Evolutionary conservation across 2,888 invertebrate genomes (phyloP).

Genomic region (Campoplex capitator): DNA sequence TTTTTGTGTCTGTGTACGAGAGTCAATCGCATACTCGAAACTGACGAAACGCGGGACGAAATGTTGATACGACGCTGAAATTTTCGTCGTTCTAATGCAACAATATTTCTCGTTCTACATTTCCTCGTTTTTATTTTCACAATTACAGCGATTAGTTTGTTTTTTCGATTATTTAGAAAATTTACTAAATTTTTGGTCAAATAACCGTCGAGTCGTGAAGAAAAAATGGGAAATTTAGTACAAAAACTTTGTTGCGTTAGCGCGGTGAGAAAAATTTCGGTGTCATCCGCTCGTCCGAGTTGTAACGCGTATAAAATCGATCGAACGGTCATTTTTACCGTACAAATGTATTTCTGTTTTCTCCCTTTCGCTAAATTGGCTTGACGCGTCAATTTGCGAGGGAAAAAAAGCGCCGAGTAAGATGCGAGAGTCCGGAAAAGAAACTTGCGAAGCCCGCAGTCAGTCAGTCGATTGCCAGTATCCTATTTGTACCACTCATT

Average conservation of each 20-base stretch:
- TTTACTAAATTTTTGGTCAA: not conserved
- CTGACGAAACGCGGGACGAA: constrained; percentile 33
- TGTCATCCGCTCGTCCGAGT: constrained; percentile 4
- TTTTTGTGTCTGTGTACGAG: not conserved
- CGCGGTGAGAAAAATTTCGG: not conserved
- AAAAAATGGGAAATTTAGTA: not conserved
- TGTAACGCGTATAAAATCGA: no score
- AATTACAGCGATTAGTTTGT: not conserved
- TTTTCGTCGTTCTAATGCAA: not conserved
- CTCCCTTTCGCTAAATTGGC: not conserved
- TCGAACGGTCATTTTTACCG: not conserved
- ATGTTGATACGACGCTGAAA: constrained; percentile 1
- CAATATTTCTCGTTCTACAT: not conserved
- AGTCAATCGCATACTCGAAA: constrained; percentile 21
- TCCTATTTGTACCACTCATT: constrained; percentile 43
- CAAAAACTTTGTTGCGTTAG: not conserved
- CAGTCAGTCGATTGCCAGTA: constrained; percentile 66
- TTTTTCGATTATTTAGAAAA: not conserved
- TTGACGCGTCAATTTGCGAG: not conserved
- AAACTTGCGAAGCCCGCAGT: constrained; percentile 48
- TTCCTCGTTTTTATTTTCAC: not conserved
- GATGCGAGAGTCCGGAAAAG: constrained; percentile 2
- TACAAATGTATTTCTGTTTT: not conserved
- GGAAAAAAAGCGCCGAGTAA: no score
- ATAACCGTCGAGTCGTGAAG: not conserved